Base-by-base conservation (phyloP, 2,113 vertebrate species). In the Oriolus oriolus region DNA sequence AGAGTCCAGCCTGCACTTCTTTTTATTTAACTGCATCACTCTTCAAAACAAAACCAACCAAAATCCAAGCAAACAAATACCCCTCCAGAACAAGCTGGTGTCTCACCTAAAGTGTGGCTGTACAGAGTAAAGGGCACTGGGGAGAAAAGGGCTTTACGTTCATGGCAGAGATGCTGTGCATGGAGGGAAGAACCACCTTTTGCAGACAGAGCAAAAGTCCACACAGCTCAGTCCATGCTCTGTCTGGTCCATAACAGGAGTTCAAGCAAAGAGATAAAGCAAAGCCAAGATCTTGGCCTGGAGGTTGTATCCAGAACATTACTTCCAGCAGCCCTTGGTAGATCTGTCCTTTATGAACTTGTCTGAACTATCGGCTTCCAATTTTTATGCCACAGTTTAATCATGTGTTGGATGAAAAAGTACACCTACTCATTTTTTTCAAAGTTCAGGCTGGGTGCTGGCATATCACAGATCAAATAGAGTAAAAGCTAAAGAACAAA, bases 21-120 rank as follows among this genome's bases (percentile, higher is more conserved):
- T 94, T 90, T 87, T 54, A 54, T 86, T 95, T 89, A 60, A 90
- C 91, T 6, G 0, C 64, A 90, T 90, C 22, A 1, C 33, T 90
- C 76, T 77, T 80, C 59, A 86, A 90, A 97, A 87, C 35, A 92
- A 95, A 93, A 66, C 63, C 59, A 88, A 63, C 26, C 68, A 83
- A 90, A 93, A 42, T 33, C 59, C 64, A 78, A 90, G 76, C 64
- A 90, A 88, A 76, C 45, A 93, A 93, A 88, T 77, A 53, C 19
- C 50, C 35, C 56, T 93, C n/a, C 59, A 89, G 59, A 93, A 19
- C 63, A 92, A 77, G 75, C 6, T 92, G 74, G 47, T 8, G 1
- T 59, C 64, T 92, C 42, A 84, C 47, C 54, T 84, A 28, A 76
- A 92, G 20, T 30, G 57, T 85, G 49, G 31, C 31, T 85, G 24